phyloP scores from a whole-genome alignment of 1,140 invertebrate genomes.

The Agraylea sexmaculata region DNA sequence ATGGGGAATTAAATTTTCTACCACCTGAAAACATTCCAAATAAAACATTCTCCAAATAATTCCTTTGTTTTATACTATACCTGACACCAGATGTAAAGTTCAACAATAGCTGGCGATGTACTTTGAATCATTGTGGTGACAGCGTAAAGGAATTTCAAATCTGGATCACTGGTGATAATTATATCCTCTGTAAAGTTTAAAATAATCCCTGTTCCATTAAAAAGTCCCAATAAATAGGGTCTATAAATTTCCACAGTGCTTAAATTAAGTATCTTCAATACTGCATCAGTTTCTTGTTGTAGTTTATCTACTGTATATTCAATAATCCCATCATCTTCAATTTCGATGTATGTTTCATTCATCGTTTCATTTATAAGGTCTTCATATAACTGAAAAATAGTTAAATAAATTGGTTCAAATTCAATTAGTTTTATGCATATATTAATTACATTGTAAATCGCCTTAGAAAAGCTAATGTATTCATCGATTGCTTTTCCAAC shows the following conservation, averaged over 20 bases:
- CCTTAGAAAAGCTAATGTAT: slow-evolving; percentile 33
- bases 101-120: slow-evolving; percentile 41
- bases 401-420: neutral
- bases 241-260: slow-evolving; percentile 45
- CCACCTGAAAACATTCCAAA: slow-evolving; percentile 35
- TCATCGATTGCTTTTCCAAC: slow-evolving; percentile 11
- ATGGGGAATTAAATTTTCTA: slow-evolving; percentile 51
- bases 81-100: slow-evolving; percentile 57
- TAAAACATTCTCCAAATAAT: too few relatives aligned
- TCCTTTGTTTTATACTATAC: too few relatives aligned
- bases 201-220: slow-evolving; percentile 41
- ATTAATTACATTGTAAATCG: slow-evolving; percentile 40
- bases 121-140: slow-evolving; percentile 43
- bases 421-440: slow-evolving; percentile 3
- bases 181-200: slow-evolving; percentile 40
- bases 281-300: slow-evolving; percentile 46
- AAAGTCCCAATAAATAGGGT: slow-evolving; percentile 48
- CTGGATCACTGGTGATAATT: slow-evolving; percentile 43
- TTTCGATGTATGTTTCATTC: slow-evolving; percentile 30
- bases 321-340: slow-evolving; percentile 39
- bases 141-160: slow-evolving; percentile 49
- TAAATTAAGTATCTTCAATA: slow-evolving; percentile 38
- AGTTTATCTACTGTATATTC: slow-evolving; percentile 47
- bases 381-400: slow-evolving; percentile 34
- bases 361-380: slow-evolving; percentile 38